Evolutionary conservation across 2,797 vertebrate species (phyloP).

Genomic region (Crenichthys baileyi): DNA sequence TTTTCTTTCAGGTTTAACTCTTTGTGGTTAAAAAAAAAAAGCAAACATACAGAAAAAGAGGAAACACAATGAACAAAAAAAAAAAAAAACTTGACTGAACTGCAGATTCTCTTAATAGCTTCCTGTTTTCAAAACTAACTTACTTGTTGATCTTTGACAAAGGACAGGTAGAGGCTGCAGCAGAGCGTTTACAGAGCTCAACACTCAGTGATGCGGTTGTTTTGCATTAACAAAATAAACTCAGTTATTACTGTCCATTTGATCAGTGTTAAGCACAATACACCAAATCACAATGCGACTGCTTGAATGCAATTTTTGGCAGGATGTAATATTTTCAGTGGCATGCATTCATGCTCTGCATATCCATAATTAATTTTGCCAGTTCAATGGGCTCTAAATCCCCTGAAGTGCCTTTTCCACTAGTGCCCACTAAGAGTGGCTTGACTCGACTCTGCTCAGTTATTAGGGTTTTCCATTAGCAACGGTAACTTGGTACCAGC

Average conservation of each 20-base stretch:
- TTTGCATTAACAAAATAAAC: not conserved
- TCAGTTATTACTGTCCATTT: not conserved
- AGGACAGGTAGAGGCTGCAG: not conserved
- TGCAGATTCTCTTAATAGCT: not conserved
- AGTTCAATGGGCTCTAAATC: not conserved
- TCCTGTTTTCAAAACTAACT: not conserved
- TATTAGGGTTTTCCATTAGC: too few species aligned
- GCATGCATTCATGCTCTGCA: not conserved
- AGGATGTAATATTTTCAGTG: too few species aligned
- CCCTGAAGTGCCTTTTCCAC: not conserved
- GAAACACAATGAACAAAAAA: not conserved
- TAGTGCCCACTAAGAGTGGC: too few species aligned
- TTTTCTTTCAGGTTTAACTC: not conserved
- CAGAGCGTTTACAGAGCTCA: not conserved
- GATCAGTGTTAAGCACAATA: not conserved
- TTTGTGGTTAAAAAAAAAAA: not conserved
- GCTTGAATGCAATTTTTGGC: not conserved
- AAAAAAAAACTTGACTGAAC: not conserved
- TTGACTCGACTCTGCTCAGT: too few species aligned
- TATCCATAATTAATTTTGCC: too few species aligned
- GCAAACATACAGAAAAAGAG: not conserved
- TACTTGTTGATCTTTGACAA: not conserved
- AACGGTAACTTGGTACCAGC: too few species aligned
- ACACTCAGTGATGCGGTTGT: too few species aligned
- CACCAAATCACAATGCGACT: not conserved